Percentiles rank a stretch among this genome's conserved stretches.
phyloP scores from a whole-genome alignment of 2,113 vertebrate genomes.

The Varanus salvator region DNA sequence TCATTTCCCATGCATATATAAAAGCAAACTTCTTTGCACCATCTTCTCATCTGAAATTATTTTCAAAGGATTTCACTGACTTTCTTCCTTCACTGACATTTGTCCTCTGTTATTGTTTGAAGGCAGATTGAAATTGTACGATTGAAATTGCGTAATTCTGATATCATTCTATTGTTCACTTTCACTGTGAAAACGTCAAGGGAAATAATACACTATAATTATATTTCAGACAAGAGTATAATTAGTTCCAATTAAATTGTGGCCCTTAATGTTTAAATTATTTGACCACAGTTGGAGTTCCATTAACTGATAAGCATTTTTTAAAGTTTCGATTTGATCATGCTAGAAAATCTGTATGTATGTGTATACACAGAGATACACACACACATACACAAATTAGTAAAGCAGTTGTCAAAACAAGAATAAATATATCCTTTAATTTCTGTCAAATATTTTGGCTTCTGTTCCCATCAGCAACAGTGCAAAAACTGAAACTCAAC shows the following conservation, averaged over 20 bases:
- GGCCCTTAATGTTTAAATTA: slow-evolving; percentile 71
- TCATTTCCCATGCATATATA: slow-evolving; percentile 26
- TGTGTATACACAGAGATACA: background rate
- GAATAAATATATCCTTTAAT: no score
- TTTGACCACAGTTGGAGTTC: slow-evolving; percentile 73
- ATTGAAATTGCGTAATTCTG: slow-evolving; percentile 69
- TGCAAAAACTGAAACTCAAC: no score
- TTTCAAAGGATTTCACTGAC: slow-evolving; percentile 36
- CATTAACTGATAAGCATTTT: slow-evolving; percentile 74
- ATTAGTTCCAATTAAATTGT: slow-evolving; percentile 75
- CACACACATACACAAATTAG: no score
- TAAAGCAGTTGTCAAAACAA: no score
- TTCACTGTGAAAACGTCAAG: slow-evolving; percentile 70
- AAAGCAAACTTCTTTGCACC: background rate
- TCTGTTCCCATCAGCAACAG: no score
- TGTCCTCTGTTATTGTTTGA: slow-evolving; percentile 67
- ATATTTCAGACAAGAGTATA: slow-evolving; percentile 75
- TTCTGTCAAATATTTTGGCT: no score
- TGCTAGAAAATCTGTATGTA: slow-evolving; percentile 42
- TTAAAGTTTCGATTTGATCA: slow-evolving; percentile 46
- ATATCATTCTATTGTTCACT: slow-evolving; percentile 74
- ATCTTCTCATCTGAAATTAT: slow-evolving; percentile 50
- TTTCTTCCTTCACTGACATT: slow-evolving; percentile 61
- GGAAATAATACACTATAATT: slow-evolving; percentile 76
- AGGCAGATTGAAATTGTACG: slow-evolving; percentile 63